A percentile compares a stretch with the other conserved stretches of the same genome.
Evolutionary conservation across 2,797 vertebrate species (phyloP).

Genomic region (Oophaga sylvatica): DNA sequence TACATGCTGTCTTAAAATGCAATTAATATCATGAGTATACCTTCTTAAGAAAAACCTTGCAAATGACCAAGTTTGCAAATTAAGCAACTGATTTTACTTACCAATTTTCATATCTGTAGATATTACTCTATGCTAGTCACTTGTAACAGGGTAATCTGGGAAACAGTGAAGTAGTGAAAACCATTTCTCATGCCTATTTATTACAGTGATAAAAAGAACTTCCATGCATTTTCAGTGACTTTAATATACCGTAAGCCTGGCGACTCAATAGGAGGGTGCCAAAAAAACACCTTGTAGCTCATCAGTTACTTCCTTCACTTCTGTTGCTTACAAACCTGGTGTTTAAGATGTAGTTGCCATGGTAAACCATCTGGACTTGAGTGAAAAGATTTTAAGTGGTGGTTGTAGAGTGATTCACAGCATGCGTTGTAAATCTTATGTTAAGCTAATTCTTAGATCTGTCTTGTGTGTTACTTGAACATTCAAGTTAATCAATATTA

Average conservation of each 20-base stretch:
- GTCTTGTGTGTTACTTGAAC: conserved; percentile 63
- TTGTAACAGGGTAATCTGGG: background rate
- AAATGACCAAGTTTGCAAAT: background rate
- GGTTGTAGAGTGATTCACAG: conserved; percentile 66
- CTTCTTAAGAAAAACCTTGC: background rate
- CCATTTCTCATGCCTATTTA: conserved; percentile 21
- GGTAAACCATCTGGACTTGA: conserved; percentile 68
- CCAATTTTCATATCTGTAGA: background rate
- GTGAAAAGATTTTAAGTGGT: conserved; percentile 65
- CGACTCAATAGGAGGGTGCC: conserved; percentile 65
- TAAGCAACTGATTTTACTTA: background rate
- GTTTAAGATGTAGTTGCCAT: conserved; percentile 70
- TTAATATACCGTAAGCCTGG: conserved; percentile 58
- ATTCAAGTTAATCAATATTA: conserved; percentile 65
- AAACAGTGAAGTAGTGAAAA: background rate
- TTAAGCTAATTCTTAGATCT: conserved; percentile 71
- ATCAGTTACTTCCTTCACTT: conserved; percentile 72
- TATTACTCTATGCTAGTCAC: background rate
- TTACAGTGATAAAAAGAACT: conserved; percentile 67
- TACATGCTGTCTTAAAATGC: too few relatives aligned
- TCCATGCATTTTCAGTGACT: conserved; percentile 64
- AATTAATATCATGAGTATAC: too few relatives aligned
- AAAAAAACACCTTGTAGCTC: conserved; percentile 66
- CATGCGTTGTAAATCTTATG: conserved; percentile 67
- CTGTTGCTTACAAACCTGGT: conserved; percentile 68